These are phyloP conservation scores for Drosophila melanica DNA, from an alignment of 1,140 invertebrate species.

Conservation along the genomic window DNA sequence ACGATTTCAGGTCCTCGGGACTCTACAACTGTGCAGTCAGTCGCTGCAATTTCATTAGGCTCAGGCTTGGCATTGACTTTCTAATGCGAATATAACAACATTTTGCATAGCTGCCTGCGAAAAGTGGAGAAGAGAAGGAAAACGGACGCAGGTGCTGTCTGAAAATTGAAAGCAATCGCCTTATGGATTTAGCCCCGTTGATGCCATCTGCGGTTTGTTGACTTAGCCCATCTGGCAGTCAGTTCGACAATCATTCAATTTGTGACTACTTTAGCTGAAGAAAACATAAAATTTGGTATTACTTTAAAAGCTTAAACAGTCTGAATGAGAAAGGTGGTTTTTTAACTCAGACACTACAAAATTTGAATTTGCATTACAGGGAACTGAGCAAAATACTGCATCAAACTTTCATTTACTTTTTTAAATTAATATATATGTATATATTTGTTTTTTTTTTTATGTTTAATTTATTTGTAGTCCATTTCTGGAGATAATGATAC, in stretches of 20 bases:
- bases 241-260: background rate
- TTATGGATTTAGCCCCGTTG: background rate
- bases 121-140: too few species aligned
- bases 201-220: background rate
- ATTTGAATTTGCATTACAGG: too few species aligned
- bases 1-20: background rate
- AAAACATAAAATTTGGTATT: too few species aligned
- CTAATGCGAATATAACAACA: slow-evolving; percentile 5
- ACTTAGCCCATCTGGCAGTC: background rate
- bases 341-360: too few species aligned
- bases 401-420: too few species aligned
- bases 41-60: slow-evolving; percentile 51
- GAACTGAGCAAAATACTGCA: too few species aligned
- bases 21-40: slow-evolving; percentile 22
- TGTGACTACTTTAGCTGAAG: background rate
- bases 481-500: too few species aligned
- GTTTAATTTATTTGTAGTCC: too few species aligned
- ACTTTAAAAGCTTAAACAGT: too few species aligned
- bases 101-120: background rate
- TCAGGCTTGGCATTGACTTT: slow-evolving; percentile 31
- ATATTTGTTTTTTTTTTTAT: too few species aligned
- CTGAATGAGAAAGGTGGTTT: too few species aligned
- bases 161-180: background rate
- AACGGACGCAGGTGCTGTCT: background rate
- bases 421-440: too few species aligned